Base-by-base conservation (phyloP, 2,888 invertebrate species). In the Tetragnatha montana region DNA sequence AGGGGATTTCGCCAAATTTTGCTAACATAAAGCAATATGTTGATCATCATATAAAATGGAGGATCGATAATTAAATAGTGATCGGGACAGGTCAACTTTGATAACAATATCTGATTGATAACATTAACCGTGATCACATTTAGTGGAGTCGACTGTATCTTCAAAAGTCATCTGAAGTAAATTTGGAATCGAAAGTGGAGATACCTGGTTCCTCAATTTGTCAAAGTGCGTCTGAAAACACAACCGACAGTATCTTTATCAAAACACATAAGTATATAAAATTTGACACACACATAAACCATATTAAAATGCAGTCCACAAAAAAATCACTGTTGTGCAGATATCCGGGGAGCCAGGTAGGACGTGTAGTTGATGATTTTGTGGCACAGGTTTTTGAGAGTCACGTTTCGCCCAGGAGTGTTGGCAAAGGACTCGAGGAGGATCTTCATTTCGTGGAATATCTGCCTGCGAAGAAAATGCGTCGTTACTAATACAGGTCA, bases 281-380 rank as follows among this genome's bases (percentile, higher is more conserved):
- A 89, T 81, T 89, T 76, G 83, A 85, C 81, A 86, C 86, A 83
- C 88, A 88, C 35, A 35, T 4, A 84, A 81, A 85, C 75, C 78
- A 89, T 70, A 84, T 74, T 83, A 80, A 89, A 84, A 89, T 69
- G 69, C 60, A 85, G 81, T 83, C 71, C 79, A 88, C 68, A 51
- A 22, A 73, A 70, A n/a, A 68, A 70, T 88, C 78, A 91, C 82
- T 87, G 78, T 35, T 91, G 90, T 22, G 92, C 82, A 60, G 92
- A 91, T 91, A 94, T 93, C 91, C 95, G 95, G 88, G 98, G 98
- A 81, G 97, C 96, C 93, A 98, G 94, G 92, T 96, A 96, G 92
- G 95, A 95, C 70, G 97, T 95, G 91, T 98, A 95, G 86, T 94
- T 94, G 84, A 98, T 95, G 87, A 95, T 94, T 90, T 94, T 94